phyloP scores from a whole-genome alignment of 2,113 vertebrate species.

The Sclerurus mexicanus region DNA sequence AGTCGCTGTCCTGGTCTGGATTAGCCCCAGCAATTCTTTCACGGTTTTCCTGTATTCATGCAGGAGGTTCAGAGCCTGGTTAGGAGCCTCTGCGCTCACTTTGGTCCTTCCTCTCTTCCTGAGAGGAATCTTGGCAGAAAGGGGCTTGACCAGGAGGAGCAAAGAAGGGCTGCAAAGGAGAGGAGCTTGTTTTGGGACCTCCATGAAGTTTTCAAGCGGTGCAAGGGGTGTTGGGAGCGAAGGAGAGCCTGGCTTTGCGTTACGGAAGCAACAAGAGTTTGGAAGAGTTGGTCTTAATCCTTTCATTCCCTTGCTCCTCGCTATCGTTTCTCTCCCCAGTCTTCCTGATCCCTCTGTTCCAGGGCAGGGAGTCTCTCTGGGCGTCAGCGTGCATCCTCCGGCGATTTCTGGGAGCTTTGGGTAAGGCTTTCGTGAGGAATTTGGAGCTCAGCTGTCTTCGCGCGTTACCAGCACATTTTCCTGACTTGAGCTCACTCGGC shows the following conservation, averaged over 20 bases:
- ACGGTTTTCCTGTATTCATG: background rate
- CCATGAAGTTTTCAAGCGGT: accelerated
- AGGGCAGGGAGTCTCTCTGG: background rate
- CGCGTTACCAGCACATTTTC: background rate
- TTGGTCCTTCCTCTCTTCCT: background rate
- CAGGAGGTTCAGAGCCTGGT: background rate
- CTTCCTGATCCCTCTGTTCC: background rate
- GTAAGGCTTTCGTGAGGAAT: background rate
- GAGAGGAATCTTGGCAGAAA: background rate
- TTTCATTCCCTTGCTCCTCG: background rate
- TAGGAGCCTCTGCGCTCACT: background rate
- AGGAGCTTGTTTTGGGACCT: background rate
- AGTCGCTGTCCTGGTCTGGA: background rate
- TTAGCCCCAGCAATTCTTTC: background rate
- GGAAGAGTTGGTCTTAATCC: background rate
- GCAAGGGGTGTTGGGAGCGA: background rate
- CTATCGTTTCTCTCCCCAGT: background rate
- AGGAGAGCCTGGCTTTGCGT: background rate
- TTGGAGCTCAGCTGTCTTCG: background rate
- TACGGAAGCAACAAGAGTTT: background rate
- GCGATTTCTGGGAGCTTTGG: background rate
- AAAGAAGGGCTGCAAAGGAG: background rate
- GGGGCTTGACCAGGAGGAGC: background rate
- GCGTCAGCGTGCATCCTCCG: background rate
- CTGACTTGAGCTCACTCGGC: background rate